Evolutionary conservation across 2,797 vertebrate genomes (phyloP), one percentile per base, ranked within the genome.

Genomic region (Crocodylus rhombifer): DNA sequence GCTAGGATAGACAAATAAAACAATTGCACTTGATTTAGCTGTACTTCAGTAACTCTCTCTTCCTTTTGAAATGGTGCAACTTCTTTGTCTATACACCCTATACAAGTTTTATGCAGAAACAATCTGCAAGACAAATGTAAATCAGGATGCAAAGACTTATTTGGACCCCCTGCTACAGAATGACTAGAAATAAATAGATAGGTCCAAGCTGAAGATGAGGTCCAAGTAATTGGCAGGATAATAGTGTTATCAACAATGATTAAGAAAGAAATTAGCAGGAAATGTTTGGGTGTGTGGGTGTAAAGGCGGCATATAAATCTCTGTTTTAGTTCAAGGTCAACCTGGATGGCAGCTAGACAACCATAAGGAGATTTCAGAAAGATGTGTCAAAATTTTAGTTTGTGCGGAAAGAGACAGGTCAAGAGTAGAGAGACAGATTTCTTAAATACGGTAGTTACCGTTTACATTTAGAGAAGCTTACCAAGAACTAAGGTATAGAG

Each of bases 291-390:
- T 51, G 9, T 10, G 42, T 51, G 42, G 42, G 42, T 51, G 10
- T 51, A 51, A 64, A 64, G 26, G 28, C n/a, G 87, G 85, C 82
- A 94, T 86, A 86, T 93, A 94, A 85, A 94, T 57, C n/a, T 92
- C 33, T 80, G 93, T 93, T 67, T 5, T 77, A 89, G 94, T 94
- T 85, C 42, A 87, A 64, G 90, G 58, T 94, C 87, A 95, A 69
- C 5, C 82, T 23, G 55, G 76, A 26, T 64, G 14, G 28, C n/a
- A 28, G 63, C 14, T n/a, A 64, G 28, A 64, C 28, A 64, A 28
- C 63, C 63, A 64, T 64, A 16, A 64, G 23, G 25, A 26, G 62
- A 14, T 64, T 6, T 64, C 63, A 69, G 65, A 33, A 17, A 65
- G 14, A n/a, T 51, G 42, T 51, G 42, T 14, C 16, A 17, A n/a